Evolutionary conservation across 2,888 invertebrate genomes (phyloP).

Genomic region (Petrolisthes cinctipes): DNA sequence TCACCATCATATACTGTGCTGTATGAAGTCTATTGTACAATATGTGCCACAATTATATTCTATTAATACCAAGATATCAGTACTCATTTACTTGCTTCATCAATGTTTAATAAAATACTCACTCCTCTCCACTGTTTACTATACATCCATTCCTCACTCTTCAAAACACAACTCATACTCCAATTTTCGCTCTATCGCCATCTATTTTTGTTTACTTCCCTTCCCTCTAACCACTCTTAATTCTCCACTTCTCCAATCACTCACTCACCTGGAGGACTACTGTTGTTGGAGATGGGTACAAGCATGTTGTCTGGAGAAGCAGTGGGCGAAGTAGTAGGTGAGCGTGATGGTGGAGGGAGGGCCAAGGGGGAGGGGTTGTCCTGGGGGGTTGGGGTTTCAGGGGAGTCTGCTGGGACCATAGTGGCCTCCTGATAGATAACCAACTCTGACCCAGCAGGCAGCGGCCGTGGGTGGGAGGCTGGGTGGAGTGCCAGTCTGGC

Average conservation of each 20-base stretch:
- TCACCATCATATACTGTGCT: too few relatives aligned
- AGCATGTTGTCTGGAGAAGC: conserved; percentile 37
- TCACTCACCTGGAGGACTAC: conserved; percentile 14
- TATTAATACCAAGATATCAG: too few relatives aligned
- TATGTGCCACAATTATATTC: too few relatives aligned
- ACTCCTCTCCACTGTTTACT: too few relatives aligned
- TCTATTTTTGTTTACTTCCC: too few relatives aligned
- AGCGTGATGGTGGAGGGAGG: conserved; percentile 41
- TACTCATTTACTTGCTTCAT: too few relatives aligned
- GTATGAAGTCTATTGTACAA: too few relatives aligned
- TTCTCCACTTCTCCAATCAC: background rate
- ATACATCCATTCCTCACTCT: too few relatives aligned
- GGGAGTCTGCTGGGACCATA: conserved; percentile 34
- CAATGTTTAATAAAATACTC: too few relatives aligned
- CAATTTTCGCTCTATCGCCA: too few relatives aligned
- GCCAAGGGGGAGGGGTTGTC: conserved; percentile 47
- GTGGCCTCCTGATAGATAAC: conserved; percentile 51
- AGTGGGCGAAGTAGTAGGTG: conserved; percentile 44
- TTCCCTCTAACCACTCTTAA: too few relatives aligned
- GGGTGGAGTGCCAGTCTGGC: conserved; percentile 37
- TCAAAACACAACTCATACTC: too few relatives aligned
- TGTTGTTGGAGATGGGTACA: conserved; percentile 25
- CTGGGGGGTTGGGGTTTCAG: conserved; percentile 38
- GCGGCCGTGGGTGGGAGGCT: conserved; percentile 36
- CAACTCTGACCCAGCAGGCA: conserved; percentile 54